Percentiles rank a stretch among this genome's conserved stretches.
These are phyloP conservation scores for Zelostemma sp. DNA, from an alignment of 1,140 invertebrate species.

Conservation along the genomic window DNA sequence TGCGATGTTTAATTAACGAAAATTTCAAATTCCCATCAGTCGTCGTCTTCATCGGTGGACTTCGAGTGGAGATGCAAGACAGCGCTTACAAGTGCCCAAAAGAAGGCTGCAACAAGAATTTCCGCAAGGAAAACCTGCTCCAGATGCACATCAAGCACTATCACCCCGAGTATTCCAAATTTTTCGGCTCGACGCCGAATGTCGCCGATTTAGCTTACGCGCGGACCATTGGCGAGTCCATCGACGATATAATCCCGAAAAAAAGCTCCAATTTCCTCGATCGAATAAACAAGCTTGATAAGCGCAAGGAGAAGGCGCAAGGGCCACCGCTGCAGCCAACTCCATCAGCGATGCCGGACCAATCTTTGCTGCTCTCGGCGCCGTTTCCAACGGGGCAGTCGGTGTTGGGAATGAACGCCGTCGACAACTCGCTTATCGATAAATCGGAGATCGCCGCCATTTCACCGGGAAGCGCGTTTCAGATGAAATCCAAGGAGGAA, in stretches of 20 bases:
- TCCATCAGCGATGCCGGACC: slow-evolving; percentile 29
- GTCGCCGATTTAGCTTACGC: slow-evolving; percentile 87
- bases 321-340: slow-evolving; percentile 24
- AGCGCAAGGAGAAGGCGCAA: slow-evolving; percentile 56
- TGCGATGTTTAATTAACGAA: too few species aligned
- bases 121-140: slow-evolving; percentile 89
- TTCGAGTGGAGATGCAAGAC: slow-evolving; percentile 79
- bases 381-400: slow-evolving; percentile 38
- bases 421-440: slow-evolving; percentile 42
- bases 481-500: slow-evolving; percentile 62
- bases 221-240: slow-evolving; percentile 75
- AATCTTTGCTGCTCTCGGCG: slow-evolving; percentile 20
- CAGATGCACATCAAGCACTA: slow-evolving; percentile 93
- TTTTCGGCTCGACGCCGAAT: slow-evolving; percentile 83
- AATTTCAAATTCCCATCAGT: slow-evolving; percentile 11
- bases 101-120: slow-evolving; percentile 87
- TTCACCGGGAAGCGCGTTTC: slow-evolving; percentile 64
- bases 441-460: slow-evolving; percentile 52
- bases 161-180: slow-evolving; percentile 83
- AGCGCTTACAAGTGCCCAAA: slow-evolving; percentile 84
- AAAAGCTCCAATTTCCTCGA: slow-evolving; percentile 57
- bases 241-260: slow-evolving; percentile 68
- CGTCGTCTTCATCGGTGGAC: slow-evolving; percentile 75
- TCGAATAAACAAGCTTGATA: slow-evolving; percentile 57
- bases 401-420: slow-evolving; percentile 4